Conservation (phyloP, 2,113 vertebrate species). For the Todiramphus chloris region DNA sequence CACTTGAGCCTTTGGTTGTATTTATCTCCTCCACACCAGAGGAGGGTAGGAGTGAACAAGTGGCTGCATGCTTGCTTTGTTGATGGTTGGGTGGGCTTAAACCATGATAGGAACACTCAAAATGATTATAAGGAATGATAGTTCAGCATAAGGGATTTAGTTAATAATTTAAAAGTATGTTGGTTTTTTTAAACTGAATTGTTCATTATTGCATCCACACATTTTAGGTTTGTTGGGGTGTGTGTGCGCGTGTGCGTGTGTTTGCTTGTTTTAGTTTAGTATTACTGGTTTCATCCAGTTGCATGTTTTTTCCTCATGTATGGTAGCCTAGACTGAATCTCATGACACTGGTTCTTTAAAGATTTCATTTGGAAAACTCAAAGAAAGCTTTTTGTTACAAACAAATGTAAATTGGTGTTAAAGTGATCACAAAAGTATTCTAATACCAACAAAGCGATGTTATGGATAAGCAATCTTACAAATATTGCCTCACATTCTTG, state of each 20-base stretch:
- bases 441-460: background rate
- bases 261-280: background rate
- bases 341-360: background rate
- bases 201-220: background rate
- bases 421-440: background rate
- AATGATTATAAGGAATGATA: background rate
- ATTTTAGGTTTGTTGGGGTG: background rate
- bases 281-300: background rate
- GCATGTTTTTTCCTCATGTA: background rate
- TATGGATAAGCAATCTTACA: background rate
- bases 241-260: no score
- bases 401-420: background rate
- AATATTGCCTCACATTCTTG: background rate
- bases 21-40: no score
- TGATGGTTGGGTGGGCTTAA: no score
- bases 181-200: background rate
- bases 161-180: background rate
- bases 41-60: no score
- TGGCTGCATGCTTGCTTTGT: no score
- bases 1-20: no score
- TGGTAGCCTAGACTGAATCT: background rate
- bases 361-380: background rate
- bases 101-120: background rate
- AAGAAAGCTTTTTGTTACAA: background rate
- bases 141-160: background rate